Conservation (phyloP, 2,113 vertebrate genomes). For the Atrichornis clamosus region DNA sequence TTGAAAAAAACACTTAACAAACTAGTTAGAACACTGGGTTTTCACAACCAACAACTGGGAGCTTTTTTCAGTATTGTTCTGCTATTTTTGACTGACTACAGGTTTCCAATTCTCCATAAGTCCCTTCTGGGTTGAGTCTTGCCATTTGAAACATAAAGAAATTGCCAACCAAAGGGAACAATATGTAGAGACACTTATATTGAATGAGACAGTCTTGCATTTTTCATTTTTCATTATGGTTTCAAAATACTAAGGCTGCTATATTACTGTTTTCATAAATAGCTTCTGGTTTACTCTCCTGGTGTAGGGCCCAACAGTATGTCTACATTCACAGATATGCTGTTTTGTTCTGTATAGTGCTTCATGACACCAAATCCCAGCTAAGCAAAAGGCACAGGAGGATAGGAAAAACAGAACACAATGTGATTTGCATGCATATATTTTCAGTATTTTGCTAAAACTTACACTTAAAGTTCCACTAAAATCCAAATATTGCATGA, state of each 20-base stretch:
- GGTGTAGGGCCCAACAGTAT: background rate
- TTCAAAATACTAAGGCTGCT: background rate
- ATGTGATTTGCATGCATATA: background rate
- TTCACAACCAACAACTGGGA: background rate
- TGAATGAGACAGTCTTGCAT: background rate
- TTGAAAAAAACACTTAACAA: background rate
- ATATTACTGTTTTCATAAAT: background rate
- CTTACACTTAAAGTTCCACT: background rate
- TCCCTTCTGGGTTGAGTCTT: background rate
- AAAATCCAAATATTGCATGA: background rate
- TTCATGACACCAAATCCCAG: background rate
- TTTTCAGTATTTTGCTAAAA: constrained; percentile 6
- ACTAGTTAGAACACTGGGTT: background rate
- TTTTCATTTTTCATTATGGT: background rate
- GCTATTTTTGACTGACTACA: background rate
- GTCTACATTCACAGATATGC: background rate
- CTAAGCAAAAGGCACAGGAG: background rate
- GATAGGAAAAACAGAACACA: background rate
- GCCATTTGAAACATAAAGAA: background rate
- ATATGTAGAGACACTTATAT: background rate
- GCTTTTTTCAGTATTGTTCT: background rate
- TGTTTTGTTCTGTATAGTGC: background rate
- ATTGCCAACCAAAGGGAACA: background rate
- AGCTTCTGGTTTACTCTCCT: background rate
- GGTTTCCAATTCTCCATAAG: background rate